Percentiles rank a stretch among this genome's conserved stretches.
Evolutionary conservation across 2,797 vertebrate genomes (phyloP).

Genomic region (Spatula versicolor): DNA sequence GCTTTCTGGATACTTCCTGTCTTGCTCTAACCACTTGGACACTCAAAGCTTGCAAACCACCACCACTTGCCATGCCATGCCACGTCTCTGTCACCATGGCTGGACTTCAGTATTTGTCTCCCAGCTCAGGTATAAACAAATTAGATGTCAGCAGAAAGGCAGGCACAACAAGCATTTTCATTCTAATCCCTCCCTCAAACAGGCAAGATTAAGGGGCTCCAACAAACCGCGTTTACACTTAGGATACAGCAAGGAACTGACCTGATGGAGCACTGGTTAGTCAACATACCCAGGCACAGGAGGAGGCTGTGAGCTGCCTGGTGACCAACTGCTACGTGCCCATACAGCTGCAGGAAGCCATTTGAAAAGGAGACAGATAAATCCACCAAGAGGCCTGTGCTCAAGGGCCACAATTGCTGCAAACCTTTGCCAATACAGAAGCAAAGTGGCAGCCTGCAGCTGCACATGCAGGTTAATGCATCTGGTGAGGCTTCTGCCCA

Average conservation of each 20-base stretch:
- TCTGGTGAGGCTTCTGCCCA: not conserved
- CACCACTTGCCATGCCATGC: not conserved
- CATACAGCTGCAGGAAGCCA: not conserved
- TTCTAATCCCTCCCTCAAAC: not conserved
- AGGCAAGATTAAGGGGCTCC: not conserved
- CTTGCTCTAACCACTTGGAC: not conserved
- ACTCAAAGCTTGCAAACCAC: not conserved
- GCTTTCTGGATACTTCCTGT: not conserved
- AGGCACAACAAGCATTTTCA: not conserved
- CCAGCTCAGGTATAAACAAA: not conserved
- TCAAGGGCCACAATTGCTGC: not conserved
- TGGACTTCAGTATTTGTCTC: not conserved
- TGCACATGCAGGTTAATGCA: not conserved
- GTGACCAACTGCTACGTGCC: not conserved
- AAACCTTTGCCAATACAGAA: not conserved
- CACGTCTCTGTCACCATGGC: not conserved
- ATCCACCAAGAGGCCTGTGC: not conserved
- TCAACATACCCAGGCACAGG: not conserved
- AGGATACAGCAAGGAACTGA: not conserved
- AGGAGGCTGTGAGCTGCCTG: not conserved
- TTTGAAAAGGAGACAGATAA: not conserved
- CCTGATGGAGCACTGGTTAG: not conserved
- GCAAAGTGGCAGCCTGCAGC: not conserved
- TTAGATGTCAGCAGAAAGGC: not conserved
- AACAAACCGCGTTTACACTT: not conserved